These are phyloP conservation scores for Lynx canadensis DNA, from an alignment of 2,113 vertebrate genomes.

Conservation along the genomic window DNA sequence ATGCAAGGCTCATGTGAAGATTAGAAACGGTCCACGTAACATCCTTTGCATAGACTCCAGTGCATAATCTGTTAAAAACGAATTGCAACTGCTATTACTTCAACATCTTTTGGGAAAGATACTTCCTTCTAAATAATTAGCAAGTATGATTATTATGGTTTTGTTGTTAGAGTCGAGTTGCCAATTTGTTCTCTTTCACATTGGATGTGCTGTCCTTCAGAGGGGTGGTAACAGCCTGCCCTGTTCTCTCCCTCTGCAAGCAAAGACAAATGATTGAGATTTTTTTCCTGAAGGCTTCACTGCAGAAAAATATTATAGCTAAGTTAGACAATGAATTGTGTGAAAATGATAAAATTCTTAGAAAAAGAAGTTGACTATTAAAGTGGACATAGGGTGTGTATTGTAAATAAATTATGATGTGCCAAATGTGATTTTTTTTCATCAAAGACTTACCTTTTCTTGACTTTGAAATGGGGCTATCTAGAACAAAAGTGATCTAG, in stretches of 20 bases:
- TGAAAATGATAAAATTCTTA: neutral
- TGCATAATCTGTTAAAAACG: neutral
- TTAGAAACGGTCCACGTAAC: neutral
- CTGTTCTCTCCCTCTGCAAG: neutral
- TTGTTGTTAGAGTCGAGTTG: neutral
- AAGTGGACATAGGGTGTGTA: neutral
- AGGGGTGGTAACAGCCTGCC: neutral
- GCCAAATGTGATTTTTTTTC: neutral
- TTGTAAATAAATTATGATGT: neutral
- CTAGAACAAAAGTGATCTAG: neutral
- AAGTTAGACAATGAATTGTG: neutral
- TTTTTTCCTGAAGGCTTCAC: neutral
- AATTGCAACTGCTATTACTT: neutral
- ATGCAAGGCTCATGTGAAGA: neutral
- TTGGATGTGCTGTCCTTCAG: neutral
- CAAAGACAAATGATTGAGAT: neutral
- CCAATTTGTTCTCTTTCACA: neutral
- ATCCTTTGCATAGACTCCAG: neutral
- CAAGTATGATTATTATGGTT: neutral
- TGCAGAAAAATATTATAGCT: neutral
- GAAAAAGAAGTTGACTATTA: neutral
- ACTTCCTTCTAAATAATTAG: neutral
- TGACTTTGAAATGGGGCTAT: neutral
- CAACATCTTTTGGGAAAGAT: neutral
- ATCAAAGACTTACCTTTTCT: neutral